A percentile compares a stretch with the other conserved stretches of the same genome.
phyloP scores from a whole-genome alignment of 2,888 invertebrate genomes.

The Neoaliturus tenellus region DNA sequence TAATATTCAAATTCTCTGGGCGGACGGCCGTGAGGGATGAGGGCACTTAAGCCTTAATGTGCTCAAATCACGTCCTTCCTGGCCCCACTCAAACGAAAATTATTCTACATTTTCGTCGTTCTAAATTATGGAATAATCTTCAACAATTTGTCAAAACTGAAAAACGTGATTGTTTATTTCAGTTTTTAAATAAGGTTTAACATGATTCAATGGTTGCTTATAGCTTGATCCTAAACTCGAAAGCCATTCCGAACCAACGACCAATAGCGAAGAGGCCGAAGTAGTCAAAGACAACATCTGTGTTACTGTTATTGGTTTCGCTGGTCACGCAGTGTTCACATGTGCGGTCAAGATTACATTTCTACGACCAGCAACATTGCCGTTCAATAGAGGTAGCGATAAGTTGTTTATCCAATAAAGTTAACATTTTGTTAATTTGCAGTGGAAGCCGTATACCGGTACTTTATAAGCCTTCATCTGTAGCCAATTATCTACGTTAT shows the following conservation, averaged over 20 bases:
- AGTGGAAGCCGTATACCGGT: no score
- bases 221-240: no score
- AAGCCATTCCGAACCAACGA: no score
- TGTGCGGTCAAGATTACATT: not conserved
- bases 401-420: no score
- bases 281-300: not conserved
- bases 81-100: slow-evolving; percentile 16
- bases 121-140: not conserved
- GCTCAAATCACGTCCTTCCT: slow-evolving; percentile 24
- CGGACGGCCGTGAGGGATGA: slow-evolving; percentile 10
- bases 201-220: no score
- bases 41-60: slow-evolving; percentile 33
- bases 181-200: no score
- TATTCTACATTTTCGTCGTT: not conserved
- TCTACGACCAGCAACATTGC: not conserved
- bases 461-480: no score
- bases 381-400: no score
- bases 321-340: slow-evolving; percentile 5
- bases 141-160: no score
- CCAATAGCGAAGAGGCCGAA: not conserved
- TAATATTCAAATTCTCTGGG: not conserved
- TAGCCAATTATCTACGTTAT: no score
- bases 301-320: slow-evolving; percentile 15
- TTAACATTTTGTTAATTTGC: no score
- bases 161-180: no score